Percentiles rank a stretch among this genome's conserved stretches.
phyloP scores from a whole-genome alignment of 2,888 invertebrate species.

The Ephialtes manifestator region DNA sequence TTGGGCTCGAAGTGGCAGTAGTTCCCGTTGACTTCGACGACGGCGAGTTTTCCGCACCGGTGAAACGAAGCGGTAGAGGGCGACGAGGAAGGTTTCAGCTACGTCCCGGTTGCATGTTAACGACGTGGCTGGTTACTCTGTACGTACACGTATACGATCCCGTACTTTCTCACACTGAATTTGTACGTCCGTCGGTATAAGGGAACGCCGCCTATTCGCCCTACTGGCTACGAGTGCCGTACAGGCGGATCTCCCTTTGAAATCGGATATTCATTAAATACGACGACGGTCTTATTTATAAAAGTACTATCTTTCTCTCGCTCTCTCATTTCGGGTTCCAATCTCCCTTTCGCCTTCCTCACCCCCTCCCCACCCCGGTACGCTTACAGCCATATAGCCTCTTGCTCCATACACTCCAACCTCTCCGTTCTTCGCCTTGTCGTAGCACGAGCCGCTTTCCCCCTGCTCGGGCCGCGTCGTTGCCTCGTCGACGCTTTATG shows the following conservation, averaged over 20 bases:
- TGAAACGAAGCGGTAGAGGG: slow-evolving; percentile 6
- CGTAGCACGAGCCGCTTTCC: slow-evolving; percentile 31
- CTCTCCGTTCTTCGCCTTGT: slow-evolving; percentile 46
- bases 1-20: background rate
- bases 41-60: slow-evolving; percentile 9
- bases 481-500: slow-evolving; percentile 69
- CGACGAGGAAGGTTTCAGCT: background rate
- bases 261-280: slow-evolving; percentile 78
- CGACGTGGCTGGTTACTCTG: slow-evolving; percentile 20
- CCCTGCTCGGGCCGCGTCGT: slow-evolving; percentile 30
- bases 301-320: slow-evolving; percentile 59
- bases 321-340: slow-evolving; percentile 10
- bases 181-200: slow-evolving; percentile 4
- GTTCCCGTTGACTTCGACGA: slow-evolving; percentile 5
- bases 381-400: slow-evolving; percentile 23
- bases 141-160: slow-evolving; percentile 1
- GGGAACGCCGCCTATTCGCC: background rate
- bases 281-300: slow-evolving; percentile 72
- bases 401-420: slow-evolving; percentile 40
- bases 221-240: slow-evolving; percentile 14
- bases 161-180: background rate
- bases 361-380: background rate
- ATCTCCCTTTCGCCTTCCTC: slow-evolving; percentile 14
- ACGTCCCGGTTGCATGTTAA: slow-evolving; percentile 50
- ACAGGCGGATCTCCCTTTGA: slow-evolving; percentile 72